These are phyloP conservation scores for Xenopus petersii DNA, from an alignment of 2,797 vertebrate species.

Conservation along the genomic window DNA sequence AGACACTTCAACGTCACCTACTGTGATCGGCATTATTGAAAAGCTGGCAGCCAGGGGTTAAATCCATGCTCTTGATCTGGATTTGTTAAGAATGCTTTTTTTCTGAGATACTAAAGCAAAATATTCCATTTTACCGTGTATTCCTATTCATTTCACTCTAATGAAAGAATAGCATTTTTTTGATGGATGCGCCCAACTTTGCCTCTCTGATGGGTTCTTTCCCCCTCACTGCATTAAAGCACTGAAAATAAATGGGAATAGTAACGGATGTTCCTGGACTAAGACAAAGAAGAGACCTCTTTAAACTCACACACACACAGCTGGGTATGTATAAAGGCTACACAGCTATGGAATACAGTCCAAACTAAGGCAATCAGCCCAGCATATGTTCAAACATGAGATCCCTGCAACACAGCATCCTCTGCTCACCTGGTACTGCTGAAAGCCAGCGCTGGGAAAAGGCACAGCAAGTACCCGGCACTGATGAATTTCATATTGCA, in stretches of 20 bases:
- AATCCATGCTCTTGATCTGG: background rate
- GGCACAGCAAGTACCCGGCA: slow-evolving; percentile 61
- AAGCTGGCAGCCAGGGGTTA: background rate
- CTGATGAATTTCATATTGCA: slow-evolving; percentile 64
- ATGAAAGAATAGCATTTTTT: background rate
- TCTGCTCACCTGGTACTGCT: slow-evolving; percentile 67
- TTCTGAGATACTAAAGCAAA: background rate
- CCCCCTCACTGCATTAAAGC: background rate
- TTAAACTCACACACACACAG: background rate
- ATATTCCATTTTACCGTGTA: background rate
- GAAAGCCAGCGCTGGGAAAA: slow-evolving; percentile 60
- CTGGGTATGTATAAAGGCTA: background rate
- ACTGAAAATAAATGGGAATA: background rate
- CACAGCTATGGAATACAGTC: background rate
- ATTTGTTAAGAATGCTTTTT: background rate
- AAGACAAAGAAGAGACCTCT: background rate
- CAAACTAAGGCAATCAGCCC: background rate
- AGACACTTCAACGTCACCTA: too few relatives aligned
- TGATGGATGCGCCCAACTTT: background rate
- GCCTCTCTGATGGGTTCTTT: background rate
- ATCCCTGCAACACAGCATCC: background rate
- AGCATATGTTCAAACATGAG: background rate
- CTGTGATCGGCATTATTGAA: background rate
- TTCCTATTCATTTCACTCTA: background rate
- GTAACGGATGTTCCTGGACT: background rate